A percentile compares a stretch with the other conserved stretches of the same genome.
Evolutionary conservation across 1,140 invertebrate species (phyloP).

Genomic region (Magallana ariakensis): DNA sequence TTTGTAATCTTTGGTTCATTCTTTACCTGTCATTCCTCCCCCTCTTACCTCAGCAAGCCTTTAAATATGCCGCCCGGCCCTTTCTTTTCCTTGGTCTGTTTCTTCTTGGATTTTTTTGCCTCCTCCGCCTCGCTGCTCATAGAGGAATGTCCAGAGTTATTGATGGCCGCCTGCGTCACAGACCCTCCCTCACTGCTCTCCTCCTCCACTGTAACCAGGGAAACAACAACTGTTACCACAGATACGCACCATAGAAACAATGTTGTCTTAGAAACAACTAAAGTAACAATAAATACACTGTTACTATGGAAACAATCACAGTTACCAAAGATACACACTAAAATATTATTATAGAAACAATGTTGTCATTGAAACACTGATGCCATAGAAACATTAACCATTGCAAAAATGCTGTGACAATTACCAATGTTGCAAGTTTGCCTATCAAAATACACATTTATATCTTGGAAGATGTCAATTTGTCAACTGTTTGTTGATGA

Average conservation of each 20-base stretch:
- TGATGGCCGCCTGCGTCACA: slow-evolving; percentile 84
- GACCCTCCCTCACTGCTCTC: slow-evolving; percentile 82
- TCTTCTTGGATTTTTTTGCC: slow-evolving; percentile 80
- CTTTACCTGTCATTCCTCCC: no score
- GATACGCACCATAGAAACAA: background rate
- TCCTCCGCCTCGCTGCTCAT: slow-evolving; percentile 74
- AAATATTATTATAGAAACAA: background rate
- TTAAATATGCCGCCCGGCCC: slow-evolving; percentile 82
- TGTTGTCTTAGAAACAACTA: background rate
- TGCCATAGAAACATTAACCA: no score
- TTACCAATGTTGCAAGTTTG: no score
- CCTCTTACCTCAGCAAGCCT: slow-evolving; percentile 82
- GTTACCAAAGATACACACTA: background rate
- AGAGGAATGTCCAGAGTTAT: slow-evolving; percentile 84
- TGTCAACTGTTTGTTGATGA: no score
- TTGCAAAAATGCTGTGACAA: no score
- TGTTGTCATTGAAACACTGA: no score
- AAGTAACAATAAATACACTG: background rate
- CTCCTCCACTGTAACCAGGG: slow-evolving; percentile 80
- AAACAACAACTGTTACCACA: background rate
- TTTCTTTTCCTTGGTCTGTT: slow-evolving; percentile 84
- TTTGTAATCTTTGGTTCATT: background rate
- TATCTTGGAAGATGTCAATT: no score
- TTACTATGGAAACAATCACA: background rate
- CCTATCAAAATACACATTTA: no score